A percentile compares a stretch with the other conserved stretches of the same genome.
phyloP scores from a whole-genome alignment of 2,888 invertebrate genomes.

The Tenthredo notha region DNA sequence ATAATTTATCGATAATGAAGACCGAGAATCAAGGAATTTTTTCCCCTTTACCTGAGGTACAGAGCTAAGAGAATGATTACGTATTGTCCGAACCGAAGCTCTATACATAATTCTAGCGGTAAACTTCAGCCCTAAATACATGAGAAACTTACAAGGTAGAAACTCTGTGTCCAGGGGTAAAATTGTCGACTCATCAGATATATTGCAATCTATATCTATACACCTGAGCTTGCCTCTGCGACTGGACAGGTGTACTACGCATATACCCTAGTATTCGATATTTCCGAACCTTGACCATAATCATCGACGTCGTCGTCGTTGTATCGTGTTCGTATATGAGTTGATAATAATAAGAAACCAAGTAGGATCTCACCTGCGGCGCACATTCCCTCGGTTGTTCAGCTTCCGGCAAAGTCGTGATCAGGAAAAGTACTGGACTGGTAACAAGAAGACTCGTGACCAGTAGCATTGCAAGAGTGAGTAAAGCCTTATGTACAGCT shows the following conservation, averaged over 20 bases:
- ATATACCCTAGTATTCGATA: background rate
- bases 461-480: conserved; percentile 82
- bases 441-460: conserved; percentile 82
- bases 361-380: conserved; percentile 69
- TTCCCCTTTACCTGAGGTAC: background rate
- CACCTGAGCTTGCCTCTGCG: background rate
- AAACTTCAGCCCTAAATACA: background rate
- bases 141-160: background rate
- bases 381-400: conserved; percentile 76
- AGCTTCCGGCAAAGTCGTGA: conserved; percentile 77
- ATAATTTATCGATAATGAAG: background rate
- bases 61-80: background rate
- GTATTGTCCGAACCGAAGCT: background rate
- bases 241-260: background rate
- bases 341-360: no score
- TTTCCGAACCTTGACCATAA: background rate
- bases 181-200: conserved; percentile 1
- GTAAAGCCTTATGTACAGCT: conserved; percentile 82
- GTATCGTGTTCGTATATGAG: no score
- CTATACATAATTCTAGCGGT: background rate
- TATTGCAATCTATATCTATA: background rate
- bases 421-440: conserved; percentile 82
- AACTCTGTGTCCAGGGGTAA: background rate
- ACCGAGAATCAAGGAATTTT: background rate
- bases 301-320: background rate